A percentile compares a stretch with the other conserved stretches of the same genome.
phyloP scores from a whole-genome alignment of 2,797 vertebrate species.

The Sebastes dallii region DNA sequence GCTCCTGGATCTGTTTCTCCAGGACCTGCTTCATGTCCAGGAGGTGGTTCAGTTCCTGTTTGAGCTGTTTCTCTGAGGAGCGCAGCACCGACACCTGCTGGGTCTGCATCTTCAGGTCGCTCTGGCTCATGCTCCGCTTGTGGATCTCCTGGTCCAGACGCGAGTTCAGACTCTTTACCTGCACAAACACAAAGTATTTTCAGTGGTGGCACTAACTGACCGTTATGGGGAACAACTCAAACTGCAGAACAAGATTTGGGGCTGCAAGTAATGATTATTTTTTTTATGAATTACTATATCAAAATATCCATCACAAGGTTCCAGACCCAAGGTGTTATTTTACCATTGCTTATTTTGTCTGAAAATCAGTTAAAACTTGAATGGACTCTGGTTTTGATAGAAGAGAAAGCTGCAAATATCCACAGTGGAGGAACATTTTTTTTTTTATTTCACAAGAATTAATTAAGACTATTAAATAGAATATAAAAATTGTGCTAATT shows the following conservation, averaged over 20 bases:
- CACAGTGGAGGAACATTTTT: not conserved
- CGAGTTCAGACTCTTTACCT: conserved; percentile 89
- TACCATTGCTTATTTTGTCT: not conserved
- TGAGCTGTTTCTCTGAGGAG: conserved; percentile 95
- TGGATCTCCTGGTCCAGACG: conserved; percentile 95
- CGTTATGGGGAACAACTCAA: too few species aligned
- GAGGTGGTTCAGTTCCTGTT: conserved; percentile 96
- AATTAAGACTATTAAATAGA: not conserved
- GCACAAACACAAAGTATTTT: conserved; percentile 2
- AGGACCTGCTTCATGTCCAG: conserved; percentile 91
- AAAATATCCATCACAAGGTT: not conserved
- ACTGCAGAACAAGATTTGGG: not conserved
- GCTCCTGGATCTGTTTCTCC: conserved; percentile 94
- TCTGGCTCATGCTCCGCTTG: conserved; percentile 89
- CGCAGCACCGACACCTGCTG: conserved; percentile 89
- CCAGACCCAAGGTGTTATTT: not conserved
- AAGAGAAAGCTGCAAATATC: not conserved
- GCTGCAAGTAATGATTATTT: not conserved
- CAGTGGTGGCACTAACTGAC: not conserved
- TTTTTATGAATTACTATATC: not conserved
- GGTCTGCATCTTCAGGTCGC: conserved; percentile 92
- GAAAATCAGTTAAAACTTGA: not conserved
- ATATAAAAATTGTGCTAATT: not conserved
- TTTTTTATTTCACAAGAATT: not conserved
- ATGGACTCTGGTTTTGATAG: not conserved